Evolutionary conservation across 2,797 vertebrate species (phyloP).

Genomic region (Carcharodon carcharias): DNA sequence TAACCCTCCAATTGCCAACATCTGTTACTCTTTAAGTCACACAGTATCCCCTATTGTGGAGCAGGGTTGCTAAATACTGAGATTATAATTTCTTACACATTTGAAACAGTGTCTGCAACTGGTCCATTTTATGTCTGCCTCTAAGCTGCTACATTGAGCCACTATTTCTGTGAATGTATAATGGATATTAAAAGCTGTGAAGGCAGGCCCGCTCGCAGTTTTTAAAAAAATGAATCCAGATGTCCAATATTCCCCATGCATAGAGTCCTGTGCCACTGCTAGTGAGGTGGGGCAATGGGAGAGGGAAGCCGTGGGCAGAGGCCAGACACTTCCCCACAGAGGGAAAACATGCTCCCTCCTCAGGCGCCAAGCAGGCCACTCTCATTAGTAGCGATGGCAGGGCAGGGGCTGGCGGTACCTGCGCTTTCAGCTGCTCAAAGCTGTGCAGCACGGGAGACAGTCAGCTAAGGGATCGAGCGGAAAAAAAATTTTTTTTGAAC

Average conservation of each 20-base stretch:
- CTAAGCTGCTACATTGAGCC: no score
- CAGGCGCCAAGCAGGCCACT: no score
- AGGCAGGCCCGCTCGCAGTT: background rate
- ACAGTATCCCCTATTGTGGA: constrained; percentile 33
- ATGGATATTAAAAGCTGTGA: background rate
- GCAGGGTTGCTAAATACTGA: background rate
- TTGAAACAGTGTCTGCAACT: background rate
- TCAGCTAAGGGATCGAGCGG: background rate
- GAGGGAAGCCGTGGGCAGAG: background rate
- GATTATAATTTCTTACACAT: constrained; percentile 24
- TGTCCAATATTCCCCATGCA: background rate
- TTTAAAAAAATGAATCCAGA: background rate
- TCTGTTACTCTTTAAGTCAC: constrained; percentile 23
- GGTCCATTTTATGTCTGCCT: background rate
- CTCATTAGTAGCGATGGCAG: background rate
- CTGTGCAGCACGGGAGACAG: background rate
- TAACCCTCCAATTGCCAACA: constrained; percentile 33
- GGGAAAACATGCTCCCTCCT: background rate
- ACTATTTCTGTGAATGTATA: background rate
- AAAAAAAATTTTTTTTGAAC: background rate
- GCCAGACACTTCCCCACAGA: background rate
- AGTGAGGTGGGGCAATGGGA: background rate
- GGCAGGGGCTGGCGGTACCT: background rate
- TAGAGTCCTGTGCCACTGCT: background rate
- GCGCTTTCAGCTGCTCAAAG: background rate